Base-by-base conservation (phyloP, 2,113 vertebrate genomes). In the Sinocyclocheilus anophthalmus region DNA sequence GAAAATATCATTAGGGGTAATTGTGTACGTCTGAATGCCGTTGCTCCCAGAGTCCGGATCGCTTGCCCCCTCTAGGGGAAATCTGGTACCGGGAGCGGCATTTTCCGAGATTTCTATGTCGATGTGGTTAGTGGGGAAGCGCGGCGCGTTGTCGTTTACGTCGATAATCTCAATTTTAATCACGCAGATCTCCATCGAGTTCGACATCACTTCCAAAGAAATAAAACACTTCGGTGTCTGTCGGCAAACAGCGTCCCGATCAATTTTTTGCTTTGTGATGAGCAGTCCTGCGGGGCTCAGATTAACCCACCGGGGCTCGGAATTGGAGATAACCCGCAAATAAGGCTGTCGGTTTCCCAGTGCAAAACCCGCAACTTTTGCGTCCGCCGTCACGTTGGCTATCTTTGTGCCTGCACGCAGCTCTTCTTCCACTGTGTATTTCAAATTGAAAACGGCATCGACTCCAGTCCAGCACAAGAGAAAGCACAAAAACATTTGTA, bases 101-200 rank as follows among this genome's bases (percentile, higher is more conserved):
- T 97, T 98, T 90, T 99, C 98, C 0, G 98, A 99, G 88, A 99
- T 99, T 83, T 99, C 98, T 88, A 99, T 94, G 84, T 99, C 97
- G 6, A 99, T 98, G 87, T 97, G 97, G 87, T 96, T 96, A 0
- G 96, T 96, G 5, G 97, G 97, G 90, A 99, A 99, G 90, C 96
- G 96, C 86, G 98, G 98, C 0, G 97, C 96, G 0, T 99, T 99
- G 89, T 99, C 98, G 7, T 99, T 99, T 81, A 99, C 93, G 92
- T 99, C 98, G 92, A 97, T 96, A 86, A 99, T 98, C 93, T 99
- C 98, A 91, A 99, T 95, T 93, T 99, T 98, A 92, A 99, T 97
- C 92, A 98, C 97, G 73, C 97, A 99, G 91, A 99, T 99, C 91
- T 99, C 98, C 98, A 99, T 99, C 30, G 96, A 98, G 93, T 96